phyloP scores from a whole-genome alignment of 1,140 invertebrate genomes.

The Bactericera cockerelli region DNA sequence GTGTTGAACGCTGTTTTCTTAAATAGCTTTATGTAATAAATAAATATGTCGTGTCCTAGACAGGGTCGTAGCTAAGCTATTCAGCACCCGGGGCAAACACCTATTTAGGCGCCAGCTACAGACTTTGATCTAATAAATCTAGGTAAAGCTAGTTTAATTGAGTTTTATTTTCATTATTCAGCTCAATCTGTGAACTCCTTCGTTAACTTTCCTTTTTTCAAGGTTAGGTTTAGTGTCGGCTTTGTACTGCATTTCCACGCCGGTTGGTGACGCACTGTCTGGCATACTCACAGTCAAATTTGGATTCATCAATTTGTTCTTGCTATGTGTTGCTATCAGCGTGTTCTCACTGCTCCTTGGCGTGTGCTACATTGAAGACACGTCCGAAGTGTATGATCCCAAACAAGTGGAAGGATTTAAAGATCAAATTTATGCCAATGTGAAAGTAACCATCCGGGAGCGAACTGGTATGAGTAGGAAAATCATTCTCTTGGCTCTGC shows the following conservation, averaged over 20 bases:
- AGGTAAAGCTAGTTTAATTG: too few relatives aligned
- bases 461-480: not conserved
- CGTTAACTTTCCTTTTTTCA: not conserved
- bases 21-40: too few relatives aligned
- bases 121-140: too few relatives aligned
- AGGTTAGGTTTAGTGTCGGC: conserved; percentile 14
- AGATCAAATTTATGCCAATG: not conserved
- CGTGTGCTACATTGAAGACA: not conserved
- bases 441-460: not conserved
- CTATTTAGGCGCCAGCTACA: too few relatives aligned
- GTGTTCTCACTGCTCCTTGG: not conserved
- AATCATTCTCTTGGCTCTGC: not conserved
- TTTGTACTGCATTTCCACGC: conserved; percentile 15
- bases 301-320: conserved; percentile 15
- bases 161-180: too few relatives aligned
- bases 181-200: too few relatives aligned
- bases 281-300: conserved; percentile 12
- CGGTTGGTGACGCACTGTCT: conserved; percentile 10
- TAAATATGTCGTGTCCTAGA: too few relatives aligned
- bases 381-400: not conserved
- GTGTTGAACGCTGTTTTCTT: too few relatives aligned
- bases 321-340: conserved; percentile 11
- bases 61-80: too few relatives aligned
- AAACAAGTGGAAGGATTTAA: not conserved
- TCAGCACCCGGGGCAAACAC: too few relatives aligned